These are phyloP conservation scores for Neodiprion lecontei DNA, from an alignment of 1,140 invertebrate genomes.

Conservation along the genomic window DNA sequence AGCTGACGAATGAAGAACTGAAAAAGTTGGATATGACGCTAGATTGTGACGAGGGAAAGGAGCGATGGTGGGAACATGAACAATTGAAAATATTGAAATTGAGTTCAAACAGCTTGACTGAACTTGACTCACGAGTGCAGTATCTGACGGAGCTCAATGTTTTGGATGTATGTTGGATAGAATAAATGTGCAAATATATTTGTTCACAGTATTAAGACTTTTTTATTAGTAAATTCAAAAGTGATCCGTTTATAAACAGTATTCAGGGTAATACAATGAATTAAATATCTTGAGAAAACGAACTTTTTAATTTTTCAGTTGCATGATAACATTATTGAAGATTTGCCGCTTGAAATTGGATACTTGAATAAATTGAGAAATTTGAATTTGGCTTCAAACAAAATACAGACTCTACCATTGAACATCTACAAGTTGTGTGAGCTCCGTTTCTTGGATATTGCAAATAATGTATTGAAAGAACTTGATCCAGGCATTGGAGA, in stretches of 20 bases:
- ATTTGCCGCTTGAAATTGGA: conserved; percentile 79
- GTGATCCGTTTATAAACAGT: neutral
- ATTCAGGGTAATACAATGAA: neutral
- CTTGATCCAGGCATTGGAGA: conserved; percentile 73
- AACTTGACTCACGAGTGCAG: conserved; percentile 73
- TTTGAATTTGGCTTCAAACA: conserved; percentile 83
- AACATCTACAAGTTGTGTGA: conserved; percentile 74
- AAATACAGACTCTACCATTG: conserved; percentile 68
- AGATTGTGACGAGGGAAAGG: conserved; percentile 72
- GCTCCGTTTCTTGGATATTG: conserved; percentile 72
- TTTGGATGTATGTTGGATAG: conserved; percentile 69
- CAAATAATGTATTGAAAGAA: conserved; percentile 67
- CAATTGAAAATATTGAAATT: conserved; percentile 80
- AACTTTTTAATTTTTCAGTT: conserved; percentile 63
- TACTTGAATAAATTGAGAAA: conserved; percentile 75
- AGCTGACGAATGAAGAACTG: conserved; percentile 70
- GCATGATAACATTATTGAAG: conserved; percentile 79
- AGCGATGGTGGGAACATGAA: conserved; percentile 87
- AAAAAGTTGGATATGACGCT: conserved; percentile 66
- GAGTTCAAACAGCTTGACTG: conserved; percentile 77
- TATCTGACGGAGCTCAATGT: conserved; percentile 74
- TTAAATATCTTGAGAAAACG: neutral
- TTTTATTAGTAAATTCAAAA: too few species aligned
- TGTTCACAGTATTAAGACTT: conserved; percentile 14
- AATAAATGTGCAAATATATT: conserved; percentile 13